Base-by-base conservation (phyloP, 35 echinoderm and acorn worm genomes). In the Ptychodera flava region DNA sequence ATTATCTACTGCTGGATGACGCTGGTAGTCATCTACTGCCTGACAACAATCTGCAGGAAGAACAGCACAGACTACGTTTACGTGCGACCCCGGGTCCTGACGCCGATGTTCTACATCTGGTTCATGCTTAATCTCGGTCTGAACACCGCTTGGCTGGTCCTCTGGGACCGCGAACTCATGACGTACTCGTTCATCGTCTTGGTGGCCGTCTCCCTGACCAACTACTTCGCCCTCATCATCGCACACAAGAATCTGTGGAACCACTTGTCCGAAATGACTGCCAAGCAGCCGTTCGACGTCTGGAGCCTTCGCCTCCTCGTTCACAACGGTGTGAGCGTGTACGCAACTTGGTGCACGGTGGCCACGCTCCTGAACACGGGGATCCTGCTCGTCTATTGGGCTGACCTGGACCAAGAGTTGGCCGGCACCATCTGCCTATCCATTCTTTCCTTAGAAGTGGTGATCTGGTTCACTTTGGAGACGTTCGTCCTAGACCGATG, bases 261-360 rank as follows among this genome's bases (percentile, higher is more conserved):
- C 16, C 83, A 91, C 31, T 78, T 82, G 31, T 37, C 79, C 78
- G n/a, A 84, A 31, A 77, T 97, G 89, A 35, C 34, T 15, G 33
- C 80, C 12, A 76, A 89, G 0, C 89, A 91, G 37, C 93, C 78
- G 92, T 93, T 64, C 6, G 89, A 97, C 80, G 78, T 93, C 0
- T 75, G 80, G 45, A 52, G 85, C 34, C 80, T 89, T 38, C 86
- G 95, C 33, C 37, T 93, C 27, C 79, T 97, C 27, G 33, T 97
- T 45, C 95, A 93, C 45, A 97, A 97, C 79, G 95, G 95, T 32
- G 29, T 97, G 34, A 77, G 82, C 34, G 64, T 93, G 2, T 97
- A 94, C 83, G 86, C 92, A 22, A 93, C 95, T 0, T 97, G 95
- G 95, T 80, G 78, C 35, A 91, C 84, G 53, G 90, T 97, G 33